phyloP scores from a whole-genome alignment of 2,797 vertebrate species.

The Orestias chungarensis region DNA sequence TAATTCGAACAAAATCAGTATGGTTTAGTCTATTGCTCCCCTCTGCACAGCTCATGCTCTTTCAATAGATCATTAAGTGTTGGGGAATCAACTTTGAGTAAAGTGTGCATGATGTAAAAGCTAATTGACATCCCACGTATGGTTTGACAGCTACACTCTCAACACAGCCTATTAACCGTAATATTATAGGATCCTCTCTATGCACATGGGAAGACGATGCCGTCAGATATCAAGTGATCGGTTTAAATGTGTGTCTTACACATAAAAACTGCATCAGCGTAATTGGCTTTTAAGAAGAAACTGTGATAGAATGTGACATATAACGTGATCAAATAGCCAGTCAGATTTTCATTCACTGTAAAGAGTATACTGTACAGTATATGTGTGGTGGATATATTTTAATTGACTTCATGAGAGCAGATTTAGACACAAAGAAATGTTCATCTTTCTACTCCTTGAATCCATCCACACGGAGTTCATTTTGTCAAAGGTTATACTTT shows the following conservation, averaged over 20 bases:
- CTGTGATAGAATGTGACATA: constrained; percentile 64
- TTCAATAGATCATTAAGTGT: constrained; percentile 42
- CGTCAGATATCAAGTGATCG: constrained; percentile 68
- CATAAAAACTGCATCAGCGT: constrained; percentile 59
- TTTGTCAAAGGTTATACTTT: constrained; percentile 16
- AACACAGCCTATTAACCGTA: constrained; percentile 56
- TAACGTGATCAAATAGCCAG: constrained; percentile 55
- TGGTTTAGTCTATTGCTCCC: constrained; percentile 9
- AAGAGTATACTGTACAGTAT: no score
- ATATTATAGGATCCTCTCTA: constrained; percentile 44
- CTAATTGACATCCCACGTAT: constrained; percentile 68
- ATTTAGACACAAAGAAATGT: constrained; percentile 24
- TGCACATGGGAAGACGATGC: constrained; percentile 39
- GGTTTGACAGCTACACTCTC: constrained; percentile 50
- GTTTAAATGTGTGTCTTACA: constrained; percentile 63
- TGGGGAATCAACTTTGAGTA: constrained; percentile 23
- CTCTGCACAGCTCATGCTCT: constrained; percentile 12
- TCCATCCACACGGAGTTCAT: background rate
- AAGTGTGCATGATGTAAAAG: constrained; percentile 59
- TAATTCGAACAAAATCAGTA: background rate
- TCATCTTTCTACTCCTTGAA: constrained; percentile 16
- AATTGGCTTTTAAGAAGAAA: constrained; percentile 64
- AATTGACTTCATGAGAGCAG: constrained; percentile 46
- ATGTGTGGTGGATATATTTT: constrained; percentile 28
- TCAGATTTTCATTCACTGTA: constrained; percentile 40